phyloP scores from a whole-genome alignment of 2,797 vertebrate genomes.

The Pantherophis alleghaniensis region DNA sequence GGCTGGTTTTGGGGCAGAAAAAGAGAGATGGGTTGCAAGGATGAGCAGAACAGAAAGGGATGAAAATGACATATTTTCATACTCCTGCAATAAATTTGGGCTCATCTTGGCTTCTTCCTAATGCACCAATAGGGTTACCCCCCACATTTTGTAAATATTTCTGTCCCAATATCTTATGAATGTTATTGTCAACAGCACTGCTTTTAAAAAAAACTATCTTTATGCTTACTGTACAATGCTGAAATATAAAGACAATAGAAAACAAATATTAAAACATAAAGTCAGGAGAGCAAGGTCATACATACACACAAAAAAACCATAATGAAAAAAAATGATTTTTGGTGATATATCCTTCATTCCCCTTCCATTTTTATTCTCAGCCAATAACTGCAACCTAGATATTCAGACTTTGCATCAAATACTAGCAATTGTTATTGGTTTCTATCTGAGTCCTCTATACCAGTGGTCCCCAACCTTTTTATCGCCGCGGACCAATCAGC shows the following conservation, averaged over 20 bases:
- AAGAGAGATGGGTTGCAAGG: not conserved
- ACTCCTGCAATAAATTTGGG: not conserved
- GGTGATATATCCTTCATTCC: not conserved
- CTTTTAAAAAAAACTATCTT: not conserved
- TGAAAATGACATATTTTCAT: not conserved
- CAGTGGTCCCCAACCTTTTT: no score
- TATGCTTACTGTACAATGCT: not conserved
- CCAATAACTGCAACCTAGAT: not conserved
- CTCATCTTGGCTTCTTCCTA: constrained; percentile 26
- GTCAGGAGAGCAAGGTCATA: not conserved
- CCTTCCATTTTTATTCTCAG: not conserved
- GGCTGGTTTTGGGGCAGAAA: not conserved
- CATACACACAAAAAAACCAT: not conserved
- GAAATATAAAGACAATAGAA: not conserved
- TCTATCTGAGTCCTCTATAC: not conserved
- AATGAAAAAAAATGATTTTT: not conserved
- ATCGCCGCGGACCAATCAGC: no score
- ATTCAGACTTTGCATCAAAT: not conserved
- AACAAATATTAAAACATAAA: not conserved
- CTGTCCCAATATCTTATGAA: not conserved
- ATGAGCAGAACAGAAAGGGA: not conserved
- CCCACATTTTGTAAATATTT: constrained; percentile 22
- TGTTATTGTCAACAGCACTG: not conserved
- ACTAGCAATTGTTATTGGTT: not conserved
- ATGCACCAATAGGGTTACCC: constrained; percentile 19